Percentiles rank a stretch among this genome's conserved stretches.
phyloP scores from a whole-genome alignment of 2,113 vertebrate species.

The Eretmochelys imbricata region DNA sequence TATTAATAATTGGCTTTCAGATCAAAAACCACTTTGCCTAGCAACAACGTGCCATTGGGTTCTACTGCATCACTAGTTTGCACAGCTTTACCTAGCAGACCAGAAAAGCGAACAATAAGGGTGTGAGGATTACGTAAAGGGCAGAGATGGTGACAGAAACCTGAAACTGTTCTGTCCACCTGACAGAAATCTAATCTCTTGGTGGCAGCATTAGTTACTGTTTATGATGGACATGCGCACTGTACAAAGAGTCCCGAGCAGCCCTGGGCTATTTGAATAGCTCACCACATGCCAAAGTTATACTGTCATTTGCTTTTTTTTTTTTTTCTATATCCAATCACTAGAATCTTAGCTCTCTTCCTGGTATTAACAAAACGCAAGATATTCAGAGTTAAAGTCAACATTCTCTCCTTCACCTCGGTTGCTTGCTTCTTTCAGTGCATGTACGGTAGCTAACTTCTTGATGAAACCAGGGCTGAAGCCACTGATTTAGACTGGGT shows the following conservation, averaged over 20 bases:
- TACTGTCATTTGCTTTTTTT: not conserved
- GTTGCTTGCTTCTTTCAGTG: not conserved
- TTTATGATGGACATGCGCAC: not conserved
- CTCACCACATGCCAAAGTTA: not conserved
- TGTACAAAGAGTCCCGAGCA: not conserved
- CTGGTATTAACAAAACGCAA: not conserved
- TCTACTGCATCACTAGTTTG: not conserved
- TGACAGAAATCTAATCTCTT: not conserved
- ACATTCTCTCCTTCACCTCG: not conserved
- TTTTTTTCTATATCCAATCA: no score
- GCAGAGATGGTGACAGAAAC: not conserved
- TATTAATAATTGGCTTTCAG: not conserved
- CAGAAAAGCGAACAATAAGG: not conserved
- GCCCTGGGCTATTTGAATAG: not conserved
- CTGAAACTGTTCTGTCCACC: not conserved
- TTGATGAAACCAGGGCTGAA: not conserved
- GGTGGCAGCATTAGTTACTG: not conserved
- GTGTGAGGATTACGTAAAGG: not conserved
- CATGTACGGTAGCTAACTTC: not conserved
- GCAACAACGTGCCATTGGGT: not conserved
- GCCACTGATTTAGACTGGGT: not conserved
- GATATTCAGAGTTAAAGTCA: not conserved
- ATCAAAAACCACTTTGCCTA: not conserved
- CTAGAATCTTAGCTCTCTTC: not conserved
- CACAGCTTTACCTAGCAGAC: not conserved